Evolutionary conservation across 2,888 invertebrate species (phyloP).

Genomic region (Scelioninae gen. 1): DNA sequence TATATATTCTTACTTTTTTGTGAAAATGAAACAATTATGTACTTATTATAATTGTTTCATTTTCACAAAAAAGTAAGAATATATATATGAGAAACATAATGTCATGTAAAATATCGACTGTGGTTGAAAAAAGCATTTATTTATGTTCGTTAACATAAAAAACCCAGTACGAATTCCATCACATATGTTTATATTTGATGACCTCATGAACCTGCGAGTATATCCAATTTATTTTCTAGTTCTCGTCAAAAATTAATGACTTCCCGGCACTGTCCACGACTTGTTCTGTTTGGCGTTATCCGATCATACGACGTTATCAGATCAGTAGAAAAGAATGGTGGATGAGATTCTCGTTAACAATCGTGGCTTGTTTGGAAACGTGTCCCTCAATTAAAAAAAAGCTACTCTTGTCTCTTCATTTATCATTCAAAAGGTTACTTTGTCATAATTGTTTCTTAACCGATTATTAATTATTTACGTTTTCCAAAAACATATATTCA

Average conservation of each 20-base stretch:
- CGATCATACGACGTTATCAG: slow-evolving; percentile 35
- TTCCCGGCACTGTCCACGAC: slow-evolving; percentile 29
- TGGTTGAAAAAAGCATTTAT: no score
- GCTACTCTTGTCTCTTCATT: slow-evolving; percentile 5
- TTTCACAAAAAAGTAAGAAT: no score
- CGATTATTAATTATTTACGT: background rate
- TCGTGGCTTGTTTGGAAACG: slow-evolving; percentile 15
- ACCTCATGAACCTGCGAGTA: slow-evolving; percentile 17
- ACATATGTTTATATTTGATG: no score
- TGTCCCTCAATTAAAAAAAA: slow-evolving; percentile 32
- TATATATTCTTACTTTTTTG: no score
- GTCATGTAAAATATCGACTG: no score
- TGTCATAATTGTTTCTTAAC: background rate
- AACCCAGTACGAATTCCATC: no score
- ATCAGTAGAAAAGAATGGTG: slow-evolving; percentile 24
- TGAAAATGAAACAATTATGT: no score
- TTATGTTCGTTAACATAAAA: no score
- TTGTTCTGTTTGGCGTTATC: slow-evolving; percentile 28
- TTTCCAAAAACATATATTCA: no score
- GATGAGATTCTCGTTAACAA: slow-evolving; percentile 22
- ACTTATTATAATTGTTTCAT: no score
- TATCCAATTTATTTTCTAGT: slow-evolving; percentile 39
- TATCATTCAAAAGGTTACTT: slow-evolving; percentile 6
- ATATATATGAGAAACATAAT: no score
- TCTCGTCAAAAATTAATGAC: slow-evolving; percentile 46